These are phyloP conservation scores for Mormoops blainvillei DNA, from an alignment of 2,113 vertebrate genomes.

Conservation along the genomic window DNA sequence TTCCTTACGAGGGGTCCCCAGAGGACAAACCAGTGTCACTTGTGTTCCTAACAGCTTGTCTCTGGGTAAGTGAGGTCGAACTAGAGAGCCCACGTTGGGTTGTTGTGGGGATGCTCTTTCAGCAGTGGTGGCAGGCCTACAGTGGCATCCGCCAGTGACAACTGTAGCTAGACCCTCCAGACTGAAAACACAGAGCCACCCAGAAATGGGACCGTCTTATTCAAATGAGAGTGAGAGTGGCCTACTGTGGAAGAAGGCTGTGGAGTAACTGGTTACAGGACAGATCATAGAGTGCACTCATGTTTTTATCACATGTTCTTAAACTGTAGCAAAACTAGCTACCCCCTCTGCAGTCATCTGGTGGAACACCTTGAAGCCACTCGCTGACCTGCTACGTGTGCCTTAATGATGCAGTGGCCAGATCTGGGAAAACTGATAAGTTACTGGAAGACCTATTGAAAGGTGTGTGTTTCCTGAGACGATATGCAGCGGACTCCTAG, in stretches of 20 bases:
- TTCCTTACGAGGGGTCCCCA: not conserved
- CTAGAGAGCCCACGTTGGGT: not conserved
- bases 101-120: not conserved
- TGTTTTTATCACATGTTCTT: not conserved
- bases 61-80: not conserved
- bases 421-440: not conserved
- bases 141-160: not conserved
- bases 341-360: not conserved
- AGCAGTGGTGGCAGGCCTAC: not conserved
- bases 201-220: not conserved
- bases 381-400: not conserved
- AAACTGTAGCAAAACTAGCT: not conserved
- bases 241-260: not conserved
- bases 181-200: not conserved
- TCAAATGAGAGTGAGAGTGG: not conserved
- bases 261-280: not conserved
- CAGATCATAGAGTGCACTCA: not conserved
- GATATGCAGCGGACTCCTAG: not conserved
- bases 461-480: not conserved
- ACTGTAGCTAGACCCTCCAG: not conserved
- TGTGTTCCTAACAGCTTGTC: not conserved
- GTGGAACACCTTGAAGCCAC: not conserved
- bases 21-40: not conserved
- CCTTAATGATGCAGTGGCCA: not conserved
- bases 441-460: not conserved